Percentiles rank a stretch among this genome's conserved stretches.
Evolutionary conservation across 2,113 vertebrate species (phyloP).

Genomic region (Peromyscus polionotus): DNA sequence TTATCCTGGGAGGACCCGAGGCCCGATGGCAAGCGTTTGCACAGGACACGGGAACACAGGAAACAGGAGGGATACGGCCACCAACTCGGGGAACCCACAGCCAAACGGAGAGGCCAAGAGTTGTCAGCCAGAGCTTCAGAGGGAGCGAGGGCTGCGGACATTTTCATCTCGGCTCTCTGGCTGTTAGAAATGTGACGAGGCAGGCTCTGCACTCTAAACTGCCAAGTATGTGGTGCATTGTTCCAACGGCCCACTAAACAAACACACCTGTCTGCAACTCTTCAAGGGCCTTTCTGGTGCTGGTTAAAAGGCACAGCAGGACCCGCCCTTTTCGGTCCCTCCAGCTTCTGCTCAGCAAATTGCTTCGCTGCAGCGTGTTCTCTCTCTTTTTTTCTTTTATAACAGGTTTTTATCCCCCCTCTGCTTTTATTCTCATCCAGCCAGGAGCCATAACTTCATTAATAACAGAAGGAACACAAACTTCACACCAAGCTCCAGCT

Average conservation of each 20-base stretch:
- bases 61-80: background rate
- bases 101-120: background rate
- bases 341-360: background rate
- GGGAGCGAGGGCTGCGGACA: background rate
- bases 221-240: background rate
- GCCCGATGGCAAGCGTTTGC: background rate
- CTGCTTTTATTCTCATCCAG: background rate
- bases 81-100: background rate
- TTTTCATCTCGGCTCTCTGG: background rate
- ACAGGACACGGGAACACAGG: background rate
- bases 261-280: background rate
- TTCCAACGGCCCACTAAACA: background rate
- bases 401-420: background rate
- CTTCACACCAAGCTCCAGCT: background rate
- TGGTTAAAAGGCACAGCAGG: background rate
- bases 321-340: background rate
- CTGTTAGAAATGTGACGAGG: background rate
- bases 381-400: background rate
- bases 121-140: background rate
- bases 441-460: background rate
- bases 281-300: background rate
- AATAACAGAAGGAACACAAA: background rate
- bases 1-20: background rate
- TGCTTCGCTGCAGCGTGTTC: background rate
- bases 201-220: background rate